phyloP scores from a whole-genome alignment of 23 tunicate species.

The Aplidium turbinatum region DNA sequence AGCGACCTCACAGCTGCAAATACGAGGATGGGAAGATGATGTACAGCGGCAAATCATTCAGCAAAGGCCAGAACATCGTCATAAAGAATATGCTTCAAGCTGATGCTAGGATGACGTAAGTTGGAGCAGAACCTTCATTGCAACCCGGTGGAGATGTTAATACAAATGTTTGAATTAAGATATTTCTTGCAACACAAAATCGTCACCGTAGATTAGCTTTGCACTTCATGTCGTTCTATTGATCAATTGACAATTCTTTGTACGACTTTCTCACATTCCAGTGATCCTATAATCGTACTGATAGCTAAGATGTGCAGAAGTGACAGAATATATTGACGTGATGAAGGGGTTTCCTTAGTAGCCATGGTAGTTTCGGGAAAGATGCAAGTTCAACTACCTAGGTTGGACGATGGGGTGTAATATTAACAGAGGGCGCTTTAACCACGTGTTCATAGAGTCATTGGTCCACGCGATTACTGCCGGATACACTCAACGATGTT shows the following conservation, averaged over 20 bases:
- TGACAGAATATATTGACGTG: not conserved
- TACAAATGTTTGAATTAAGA: too few relatives aligned
- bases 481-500: too few relatives aligned
- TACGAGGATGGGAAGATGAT: conserved; percentile 43
- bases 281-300: not conserved
- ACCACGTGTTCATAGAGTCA: too few relatives aligned
- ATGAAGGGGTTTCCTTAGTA: not conserved
- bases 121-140: conserved; percentile 4
- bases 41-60: conserved; percentile 40
- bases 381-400: too few relatives aligned
- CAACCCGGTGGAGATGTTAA: too few relatives aligned
- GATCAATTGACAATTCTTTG: too few relatives aligned
- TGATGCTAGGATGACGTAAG: conserved; percentile 7
- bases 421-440: too few relatives aligned
- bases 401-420: too few relatives aligned
- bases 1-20: conserved; percentile 40
- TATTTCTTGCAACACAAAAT: not conserved
- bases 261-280: not conserved
- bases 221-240: too few relatives aligned
- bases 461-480: too few relatives aligned
- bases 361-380: too few relatives aligned
- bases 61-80: conserved; percentile 45
- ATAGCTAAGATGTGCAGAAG: not conserved
- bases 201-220: not conserved
- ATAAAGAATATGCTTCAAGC: conserved; percentile 24